Conservation (phyloP, 2,797 vertebrate genomes). For the Jordanella pulchra region DNA sequence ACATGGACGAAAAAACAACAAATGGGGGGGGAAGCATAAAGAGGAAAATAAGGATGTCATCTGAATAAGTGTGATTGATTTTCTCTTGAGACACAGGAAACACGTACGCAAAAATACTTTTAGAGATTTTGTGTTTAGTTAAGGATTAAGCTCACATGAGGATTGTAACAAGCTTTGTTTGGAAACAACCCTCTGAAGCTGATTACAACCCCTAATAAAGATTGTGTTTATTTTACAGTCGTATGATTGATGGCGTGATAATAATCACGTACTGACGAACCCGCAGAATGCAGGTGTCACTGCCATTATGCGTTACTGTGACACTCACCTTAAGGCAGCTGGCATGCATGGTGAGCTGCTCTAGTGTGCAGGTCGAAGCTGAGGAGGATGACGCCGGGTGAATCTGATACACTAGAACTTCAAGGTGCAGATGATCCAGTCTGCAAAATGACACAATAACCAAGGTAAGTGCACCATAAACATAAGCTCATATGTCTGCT, state of each 20-base stretch:
- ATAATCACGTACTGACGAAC: neutral
- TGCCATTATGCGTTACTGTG: neutral
- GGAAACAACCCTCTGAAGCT: neutral
- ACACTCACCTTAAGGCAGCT: slow-evolving; percentile 62
- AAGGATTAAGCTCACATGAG: neutral
- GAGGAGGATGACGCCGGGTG: slow-evolving; percentile 22
- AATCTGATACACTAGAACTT: slow-evolving; percentile 40
- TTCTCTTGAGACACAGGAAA: neutral
- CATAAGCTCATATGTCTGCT: slow-evolving; percentile 5
- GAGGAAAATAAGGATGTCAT: neutral
- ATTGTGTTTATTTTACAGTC: neutral
- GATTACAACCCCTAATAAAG: slow-evolving; percentile 29
- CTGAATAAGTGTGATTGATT: neutral
- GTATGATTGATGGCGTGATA: neutral
- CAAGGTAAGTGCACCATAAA: slow-evolving; percentile 21
- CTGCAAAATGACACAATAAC: slow-evolving; percentile 44
- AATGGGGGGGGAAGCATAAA: fast-evolving
- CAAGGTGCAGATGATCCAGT: slow-evolving; percentile 24
- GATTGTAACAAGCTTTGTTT: neutral
- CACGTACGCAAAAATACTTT: neutral
- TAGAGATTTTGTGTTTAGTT: neutral
- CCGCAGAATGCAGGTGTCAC: neutral
- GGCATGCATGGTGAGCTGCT: slow-evolving; percentile 19
- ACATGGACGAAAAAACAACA: neutral
- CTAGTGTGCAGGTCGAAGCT: slow-evolving; percentile 10